Percentiles rank a stretch among this genome's conserved stretches.
phyloP scores from a whole-genome alignment of 2,888 invertebrate species.

The Papilio protenor region DNA sequence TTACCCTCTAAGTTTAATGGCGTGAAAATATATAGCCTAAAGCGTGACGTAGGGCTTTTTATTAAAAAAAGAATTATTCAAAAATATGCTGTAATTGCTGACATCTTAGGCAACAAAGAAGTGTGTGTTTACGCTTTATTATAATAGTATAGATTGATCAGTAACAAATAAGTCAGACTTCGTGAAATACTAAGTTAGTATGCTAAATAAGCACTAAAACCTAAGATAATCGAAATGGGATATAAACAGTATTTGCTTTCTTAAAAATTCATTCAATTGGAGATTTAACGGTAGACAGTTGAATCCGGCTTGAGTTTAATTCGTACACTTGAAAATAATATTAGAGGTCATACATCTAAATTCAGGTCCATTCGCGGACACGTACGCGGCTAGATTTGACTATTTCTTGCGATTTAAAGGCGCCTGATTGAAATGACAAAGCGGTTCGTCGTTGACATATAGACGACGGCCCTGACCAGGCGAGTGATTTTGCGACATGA shows the following conservation, averaged over 20 bases:
- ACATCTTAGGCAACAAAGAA: no score
- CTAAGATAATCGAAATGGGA: not conserved
- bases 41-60: no score
- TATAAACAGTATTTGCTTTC: not conserved
- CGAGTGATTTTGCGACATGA: slow-evolving; percentile 32
- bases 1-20: no score
- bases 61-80: no score
- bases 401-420: slow-evolving; percentile 7
- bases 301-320: not conserved
- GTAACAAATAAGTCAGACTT: not conserved
- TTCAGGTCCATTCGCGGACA: slow-evolving; percentile 8
- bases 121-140: no score
- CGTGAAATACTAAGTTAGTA: not conserved
- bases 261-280: not conserved
- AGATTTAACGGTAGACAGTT: not conserved
- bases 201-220: not conserved
- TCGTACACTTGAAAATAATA: slow-evolving; percentile 5
- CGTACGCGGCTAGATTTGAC: slow-evolving; percentile 22
- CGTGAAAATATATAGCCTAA: no score
- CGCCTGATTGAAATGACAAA: slow-evolving; percentile 19
- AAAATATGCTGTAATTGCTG: no score
- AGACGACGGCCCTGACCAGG: slow-evolving; percentile 23
- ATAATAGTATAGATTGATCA: no score
- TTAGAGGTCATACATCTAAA: slow-evolving; percentile 26
- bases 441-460: slow-evolving; percentile 36